A percentile compares a stretch with the other conserved stretches of the same genome.
Evolutionary conservation across 2,113 vertebrate species (phyloP).

Genomic region (Peucedramus taeniatus): DNA sequence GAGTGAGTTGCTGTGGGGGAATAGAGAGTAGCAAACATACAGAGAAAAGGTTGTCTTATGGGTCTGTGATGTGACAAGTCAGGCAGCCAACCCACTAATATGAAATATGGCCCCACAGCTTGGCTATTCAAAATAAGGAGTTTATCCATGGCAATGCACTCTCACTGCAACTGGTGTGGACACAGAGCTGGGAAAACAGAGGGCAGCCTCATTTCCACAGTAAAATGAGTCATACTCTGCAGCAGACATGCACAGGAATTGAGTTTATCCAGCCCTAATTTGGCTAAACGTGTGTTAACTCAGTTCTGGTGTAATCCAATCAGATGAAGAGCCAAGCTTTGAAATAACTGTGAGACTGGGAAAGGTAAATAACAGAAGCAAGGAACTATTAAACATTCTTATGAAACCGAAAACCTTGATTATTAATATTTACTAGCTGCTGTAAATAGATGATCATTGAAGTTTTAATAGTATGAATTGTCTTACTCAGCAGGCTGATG

Average conservation of each 20-base stretch:
- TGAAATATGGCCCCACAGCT: background rate
- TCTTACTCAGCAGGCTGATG: slow-evolving; percentile 66
- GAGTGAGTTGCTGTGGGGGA: background rate
- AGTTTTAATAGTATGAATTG: slow-evolving; percentile 58
- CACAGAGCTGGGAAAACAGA: background rate
- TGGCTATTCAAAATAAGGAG: background rate
- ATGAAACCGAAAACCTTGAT: slow-evolving; percentile 34
- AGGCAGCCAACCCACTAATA: background rate
- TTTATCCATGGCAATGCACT: background rate
- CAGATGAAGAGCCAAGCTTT: background rate
- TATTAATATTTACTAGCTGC: slow-evolving; percentile 39
- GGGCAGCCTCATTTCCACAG: background rate
- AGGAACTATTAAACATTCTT: slow-evolving; percentile 2
- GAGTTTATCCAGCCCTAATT: background rate
- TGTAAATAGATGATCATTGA: slow-evolving; percentile 46
- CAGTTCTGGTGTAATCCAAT: background rate
- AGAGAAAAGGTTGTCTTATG: background rate
- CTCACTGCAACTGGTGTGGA: background rate
- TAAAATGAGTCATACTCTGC: background rate
- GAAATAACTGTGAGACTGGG: background rate
- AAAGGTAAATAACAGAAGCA: slow-evolving; percentile 53
- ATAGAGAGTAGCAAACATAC: rapidly evolving
- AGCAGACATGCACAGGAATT: background rate
- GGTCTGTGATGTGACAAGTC: background rate
- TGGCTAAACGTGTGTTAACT: background rate